phyloP scores from a whole-genome alignment of 2,888 invertebrate species.

The Mylabris sibirica region DNA sequence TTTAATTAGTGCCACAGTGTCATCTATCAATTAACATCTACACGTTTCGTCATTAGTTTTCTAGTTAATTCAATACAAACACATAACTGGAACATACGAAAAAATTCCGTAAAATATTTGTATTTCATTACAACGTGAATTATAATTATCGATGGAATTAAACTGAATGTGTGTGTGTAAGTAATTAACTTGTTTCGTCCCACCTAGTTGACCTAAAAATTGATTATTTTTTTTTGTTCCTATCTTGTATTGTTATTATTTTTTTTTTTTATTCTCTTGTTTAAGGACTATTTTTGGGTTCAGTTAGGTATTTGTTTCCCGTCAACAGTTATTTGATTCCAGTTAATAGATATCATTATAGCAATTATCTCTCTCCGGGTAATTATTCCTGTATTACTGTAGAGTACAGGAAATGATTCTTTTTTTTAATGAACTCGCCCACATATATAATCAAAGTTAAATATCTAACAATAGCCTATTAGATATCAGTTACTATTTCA shows the following conservation, averaged over 20 bases:
- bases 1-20: constrained; percentile 42
- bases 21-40: constrained; percentile 41
- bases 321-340: constrained; percentile 8
- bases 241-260: neutral
- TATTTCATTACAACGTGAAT: constrained; percentile 36
- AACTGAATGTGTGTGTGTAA: constrained; percentile 29
- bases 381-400: constrained; percentile 60
- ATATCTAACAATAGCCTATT: constrained; percentile 62
- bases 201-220: constrained; percentile 10
- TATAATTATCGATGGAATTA: constrained; percentile 36
- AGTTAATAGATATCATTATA: constrained; percentile 61
- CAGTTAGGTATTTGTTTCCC: neutral
- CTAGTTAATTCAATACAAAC: constrained; percentile 38
- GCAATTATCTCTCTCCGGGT: constrained; percentile 62
- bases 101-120: constrained; percentile 33
- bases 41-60: constrained; percentile 39
- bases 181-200: constrained; percentile 29
- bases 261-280: neutral
- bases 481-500: constrained; percentile 56
- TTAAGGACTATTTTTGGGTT: neutral
- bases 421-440: constrained; percentile 62
- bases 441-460: constrained; percentile 63
- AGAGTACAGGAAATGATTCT: constrained; percentile 61
- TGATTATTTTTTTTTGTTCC: no score
- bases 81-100: constrained; percentile 32